Conservation (phyloP, 2,888 invertebrate species). For the Mayetiola destructor region DNA sequence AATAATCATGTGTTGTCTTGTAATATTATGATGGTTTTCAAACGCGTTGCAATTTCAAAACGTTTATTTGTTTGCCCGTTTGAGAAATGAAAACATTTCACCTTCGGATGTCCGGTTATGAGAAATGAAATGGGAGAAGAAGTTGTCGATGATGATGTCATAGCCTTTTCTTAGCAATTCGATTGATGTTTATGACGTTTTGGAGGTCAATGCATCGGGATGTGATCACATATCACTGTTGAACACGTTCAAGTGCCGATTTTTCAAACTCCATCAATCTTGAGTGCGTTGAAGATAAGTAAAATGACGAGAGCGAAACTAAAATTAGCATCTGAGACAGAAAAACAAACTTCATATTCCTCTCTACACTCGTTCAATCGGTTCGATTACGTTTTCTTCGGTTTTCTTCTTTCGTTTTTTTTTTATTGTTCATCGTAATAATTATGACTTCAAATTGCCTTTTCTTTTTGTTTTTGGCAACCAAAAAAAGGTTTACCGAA, state of each 20-base stretch:
- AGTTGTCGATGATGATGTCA: conserved; percentile 8
- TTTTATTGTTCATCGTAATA: no score
- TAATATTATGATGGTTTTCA: neutral
- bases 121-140: no score
- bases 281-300: conserved; percentile 9
- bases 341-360: no score
- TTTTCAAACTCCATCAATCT: neutral
- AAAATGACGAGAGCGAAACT: conserved; percentile 9
- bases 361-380: no score
- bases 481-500: neutral
- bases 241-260: neutral
- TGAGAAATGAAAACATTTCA: no score
- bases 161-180: conserved; percentile 12
- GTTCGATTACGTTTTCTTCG: neutral
- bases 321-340: neutral
- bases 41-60: no score
- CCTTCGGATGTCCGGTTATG: no score
- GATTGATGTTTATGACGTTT: neutral
- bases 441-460: no score
- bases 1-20: no score
- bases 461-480: neutral
- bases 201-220: no score
- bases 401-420: neutral
- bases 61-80: no score
- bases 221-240: neutral